A percentile compares a stretch with the other conserved stretches of the same genome.
These are phyloP conservation scores for Branchinecta sandiegonensis DNA, from an alignment of 2,888 invertebrate genomes.

Conservation along the genomic window DNA sequence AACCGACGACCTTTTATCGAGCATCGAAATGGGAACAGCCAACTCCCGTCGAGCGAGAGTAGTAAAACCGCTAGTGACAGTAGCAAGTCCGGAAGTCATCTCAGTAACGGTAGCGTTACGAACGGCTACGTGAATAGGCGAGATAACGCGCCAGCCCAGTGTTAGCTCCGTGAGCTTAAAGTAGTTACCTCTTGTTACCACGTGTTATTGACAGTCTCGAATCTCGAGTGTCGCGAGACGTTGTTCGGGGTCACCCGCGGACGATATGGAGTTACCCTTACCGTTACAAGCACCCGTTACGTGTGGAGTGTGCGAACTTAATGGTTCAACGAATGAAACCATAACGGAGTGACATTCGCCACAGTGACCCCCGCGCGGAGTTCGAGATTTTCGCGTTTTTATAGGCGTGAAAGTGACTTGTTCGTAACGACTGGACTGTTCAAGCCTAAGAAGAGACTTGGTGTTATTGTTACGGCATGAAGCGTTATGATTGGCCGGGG, in stretches of 20 bases:
- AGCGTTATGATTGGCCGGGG: too few species aligned
- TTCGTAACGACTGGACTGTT: too few species aligned
- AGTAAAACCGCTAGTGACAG: slow-evolving; percentile 18
- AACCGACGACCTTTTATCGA: neutral
- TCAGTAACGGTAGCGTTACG: slow-evolving; percentile 23
- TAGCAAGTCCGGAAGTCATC: slow-evolving; percentile 22
- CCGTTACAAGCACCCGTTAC: neutral
- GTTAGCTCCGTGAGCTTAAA: neutral
- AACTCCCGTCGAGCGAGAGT: neutral
- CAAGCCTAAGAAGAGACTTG: too few species aligned
- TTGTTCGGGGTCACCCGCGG: too few species aligned
- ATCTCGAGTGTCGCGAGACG: too few species aligned
- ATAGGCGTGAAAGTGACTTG: too few species aligned
- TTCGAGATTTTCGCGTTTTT: too few species aligned
- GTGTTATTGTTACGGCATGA: too few species aligned
- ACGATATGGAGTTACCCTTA: too few species aligned
- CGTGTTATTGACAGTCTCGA: too few species aligned
- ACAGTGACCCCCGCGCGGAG: too few species aligned
- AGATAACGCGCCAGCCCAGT: neutral
- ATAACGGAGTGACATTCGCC: neutral
- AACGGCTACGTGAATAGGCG: slow-evolving; percentile 23
- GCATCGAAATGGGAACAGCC: slow-evolving; percentile 5
- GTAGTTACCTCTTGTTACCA: neutral
- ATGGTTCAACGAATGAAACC: neutral
- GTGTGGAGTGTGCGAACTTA: neutral